Conservation (phyloP, 2,888 invertebrate species). For the Ommatoiulus sabulosus region DNA sequence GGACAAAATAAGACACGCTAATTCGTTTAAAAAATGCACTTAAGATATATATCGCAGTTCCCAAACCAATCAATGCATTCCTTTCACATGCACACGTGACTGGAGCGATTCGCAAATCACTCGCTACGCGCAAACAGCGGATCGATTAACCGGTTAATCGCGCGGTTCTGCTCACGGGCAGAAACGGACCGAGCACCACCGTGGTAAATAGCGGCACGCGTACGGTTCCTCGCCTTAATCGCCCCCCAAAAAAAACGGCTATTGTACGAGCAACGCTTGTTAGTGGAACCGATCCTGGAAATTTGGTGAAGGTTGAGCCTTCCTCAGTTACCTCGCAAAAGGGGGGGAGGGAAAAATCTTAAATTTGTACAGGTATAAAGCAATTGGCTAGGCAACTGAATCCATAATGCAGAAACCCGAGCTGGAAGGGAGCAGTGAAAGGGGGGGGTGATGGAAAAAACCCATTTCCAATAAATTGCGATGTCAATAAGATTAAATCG, state of each 20-base stretch:
- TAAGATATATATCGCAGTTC: too few relatives aligned
- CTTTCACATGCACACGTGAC: not conserved
- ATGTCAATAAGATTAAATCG: constrained; percentile 44
- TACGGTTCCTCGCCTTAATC: not conserved
- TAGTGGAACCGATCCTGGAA: not conserved
- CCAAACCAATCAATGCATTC: too few relatives aligned
- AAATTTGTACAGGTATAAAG: not conserved
- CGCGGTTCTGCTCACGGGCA: not conserved
- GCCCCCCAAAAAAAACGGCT: too few relatives aligned
- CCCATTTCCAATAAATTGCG: constrained; percentile 38
- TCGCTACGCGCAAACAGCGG: not conserved
- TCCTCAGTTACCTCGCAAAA: too few relatives aligned
- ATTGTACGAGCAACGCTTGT: not conserved
- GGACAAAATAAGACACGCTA: too few relatives aligned
- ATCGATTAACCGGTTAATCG: constrained; percentile 44
- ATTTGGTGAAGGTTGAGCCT: not conserved
- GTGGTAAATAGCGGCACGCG: not conserved
- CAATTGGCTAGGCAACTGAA: too few relatives aligned
- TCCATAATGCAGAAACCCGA: not conserved
- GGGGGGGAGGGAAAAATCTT: too few relatives aligned
- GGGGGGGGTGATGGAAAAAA: not conserved
- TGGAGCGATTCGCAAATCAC: not conserved
- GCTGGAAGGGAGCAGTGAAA: not conserved
- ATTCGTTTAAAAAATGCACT: too few relatives aligned
- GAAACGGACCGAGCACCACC: not conserved